phyloP scores from a whole-genome alignment of 2,888 invertebrate genomes.

The Drosophila borborema region DNA sequence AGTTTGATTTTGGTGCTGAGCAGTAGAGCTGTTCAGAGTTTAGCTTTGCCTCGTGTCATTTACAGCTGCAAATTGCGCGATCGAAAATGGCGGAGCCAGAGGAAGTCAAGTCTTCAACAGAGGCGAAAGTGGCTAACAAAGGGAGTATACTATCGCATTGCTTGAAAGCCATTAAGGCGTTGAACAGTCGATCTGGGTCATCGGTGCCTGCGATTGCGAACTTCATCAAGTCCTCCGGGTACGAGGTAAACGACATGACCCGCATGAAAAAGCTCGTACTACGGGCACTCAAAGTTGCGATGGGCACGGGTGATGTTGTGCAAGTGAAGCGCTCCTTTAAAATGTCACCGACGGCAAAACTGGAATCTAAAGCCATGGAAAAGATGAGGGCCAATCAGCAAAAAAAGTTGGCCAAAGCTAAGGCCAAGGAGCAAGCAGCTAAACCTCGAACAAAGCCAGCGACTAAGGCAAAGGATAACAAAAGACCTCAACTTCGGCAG shows the following conservation, averaged over 20 bases:
- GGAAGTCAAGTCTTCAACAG: background rate
- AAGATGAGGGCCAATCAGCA: constrained; percentile 21
- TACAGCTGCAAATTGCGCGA: background rate
- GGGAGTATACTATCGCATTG: background rate
- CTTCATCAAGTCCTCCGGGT: constrained; percentile 21
- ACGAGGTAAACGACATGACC: constrained; percentile 1
- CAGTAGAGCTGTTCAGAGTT: background rate
- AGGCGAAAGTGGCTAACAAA: constrained; percentile 2
- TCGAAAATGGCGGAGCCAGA: background rate
- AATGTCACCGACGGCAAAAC: background rate
- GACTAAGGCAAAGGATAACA: background rate
- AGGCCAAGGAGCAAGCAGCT: constrained; percentile 3
- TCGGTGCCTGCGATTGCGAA: constrained; percentile 34
- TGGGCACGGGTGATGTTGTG: constrained; percentile 10
- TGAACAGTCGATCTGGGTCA: constrained; percentile 33
- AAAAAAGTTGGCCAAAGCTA: constrained; percentile 11
- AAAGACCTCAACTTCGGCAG: background rate
- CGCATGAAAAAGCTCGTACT: background rate
- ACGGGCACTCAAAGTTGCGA: constrained; percentile 13
- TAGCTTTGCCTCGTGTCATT: background rate
- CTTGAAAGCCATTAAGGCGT: constrained; percentile 4
- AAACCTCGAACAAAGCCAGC: background rate
- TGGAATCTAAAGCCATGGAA: background rate
- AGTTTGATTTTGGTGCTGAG: background rate
- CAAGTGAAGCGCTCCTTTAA: constrained; percentile 38